Evolutionary conservation across 2,113 vertebrate genomes (phyloP).

Genomic region (Calypte anna): DNA sequence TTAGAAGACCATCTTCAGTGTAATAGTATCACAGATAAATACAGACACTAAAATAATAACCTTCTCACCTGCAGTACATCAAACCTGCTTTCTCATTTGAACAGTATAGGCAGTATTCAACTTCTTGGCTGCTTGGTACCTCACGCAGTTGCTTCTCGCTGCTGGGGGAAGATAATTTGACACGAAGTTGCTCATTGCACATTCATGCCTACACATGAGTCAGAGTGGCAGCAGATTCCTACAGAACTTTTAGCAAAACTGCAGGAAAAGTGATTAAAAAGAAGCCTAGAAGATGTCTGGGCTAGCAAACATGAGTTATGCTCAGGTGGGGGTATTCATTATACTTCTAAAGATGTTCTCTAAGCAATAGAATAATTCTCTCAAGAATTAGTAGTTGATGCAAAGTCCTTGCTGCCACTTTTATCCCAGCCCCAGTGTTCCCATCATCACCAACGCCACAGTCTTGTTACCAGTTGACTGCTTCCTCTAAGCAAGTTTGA

Average conservation of each 20-base stretch:
- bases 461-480: background rate
- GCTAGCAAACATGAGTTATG: background rate
- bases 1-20: background rate
- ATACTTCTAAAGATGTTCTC: background rate
- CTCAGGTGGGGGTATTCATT: background rate
- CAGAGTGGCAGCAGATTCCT: background rate
- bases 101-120: background rate
- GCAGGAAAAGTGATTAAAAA: background rate
- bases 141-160: background rate
- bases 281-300: background rate
- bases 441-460: background rate
- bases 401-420: background rate
- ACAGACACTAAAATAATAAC: background rate
- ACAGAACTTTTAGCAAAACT: background rate
- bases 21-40: background rate
- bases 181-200: background rate
- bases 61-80: background rate
- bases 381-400: background rate
- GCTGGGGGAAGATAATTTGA: background rate
- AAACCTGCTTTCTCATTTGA: background rate
- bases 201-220: fast-evolving
- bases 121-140: background rate
- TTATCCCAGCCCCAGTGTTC: background rate
- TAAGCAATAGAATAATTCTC: background rate
- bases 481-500: background rate